Base-by-base conservation (phyloP, 2,797 vertebrate genomes). In the Poecilia wingei region DNA sequence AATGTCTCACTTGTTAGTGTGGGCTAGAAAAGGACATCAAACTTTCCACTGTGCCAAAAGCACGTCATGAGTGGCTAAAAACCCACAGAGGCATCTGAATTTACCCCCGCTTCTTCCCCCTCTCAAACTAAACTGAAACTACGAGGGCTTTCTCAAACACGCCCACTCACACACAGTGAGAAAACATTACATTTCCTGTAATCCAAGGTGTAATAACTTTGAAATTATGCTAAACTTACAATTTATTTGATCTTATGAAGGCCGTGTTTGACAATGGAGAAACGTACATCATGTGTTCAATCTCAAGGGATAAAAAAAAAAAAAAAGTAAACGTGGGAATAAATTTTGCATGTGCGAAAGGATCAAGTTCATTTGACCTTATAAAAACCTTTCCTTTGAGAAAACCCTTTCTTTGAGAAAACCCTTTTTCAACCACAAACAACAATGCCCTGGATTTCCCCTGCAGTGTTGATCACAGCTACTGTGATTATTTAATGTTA, bases 41-140 rank as follows among this genome's bases (percentile, higher is more conserved):
- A 88, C 20, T 74, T 93, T 89, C 90, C 92, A 87, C 28, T 80
- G 74, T n/a, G 78, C 59, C 28, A 84, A 76, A 33, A 89, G 70
- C 73, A 14, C 8, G 72, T 92, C 86, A 89, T 78, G 84, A 88
- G 61, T 16, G 0, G 16, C 12, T 43, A 4, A 55, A 85, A 89
- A 80, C 84, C 87, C 88, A 85, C 89, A 82, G 59, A 43, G 25
- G 22, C 59, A 28, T 79, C 25, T 73, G 31, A 14, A 18, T 14
- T 43, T 0, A 1, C 12, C 74, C 41, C 53, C n/a, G 43, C 83
- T 86, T 25, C 22, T 43, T 41, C 66, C 66, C 39, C 39, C 64
- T 68, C 77, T 74, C 41, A 14, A 7, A 59, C 14, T 2, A 0
- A 73, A 7, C 18, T 3, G 33, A 89, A 91, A 89, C 72, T 83